Evolutionary conservation across 1,140 invertebrate species (phyloP), one percentile per base, ranked within the genome.

Genomic region (Pentalonia nigronervosa): DNA sequence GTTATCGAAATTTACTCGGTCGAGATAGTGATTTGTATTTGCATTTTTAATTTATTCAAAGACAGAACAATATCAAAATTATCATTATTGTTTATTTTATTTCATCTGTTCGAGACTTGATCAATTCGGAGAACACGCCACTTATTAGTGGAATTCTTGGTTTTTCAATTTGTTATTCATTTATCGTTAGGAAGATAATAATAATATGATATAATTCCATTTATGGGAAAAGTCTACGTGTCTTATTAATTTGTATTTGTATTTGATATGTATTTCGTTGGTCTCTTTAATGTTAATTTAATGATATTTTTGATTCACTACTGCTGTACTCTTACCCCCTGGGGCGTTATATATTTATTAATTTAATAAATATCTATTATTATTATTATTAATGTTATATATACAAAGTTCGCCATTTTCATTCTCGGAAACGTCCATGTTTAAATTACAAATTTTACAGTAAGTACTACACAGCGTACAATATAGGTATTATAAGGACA

Each of bases 391-490:
- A 14, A n/a, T 76, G n/a, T 76, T 14, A 76, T 76, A 76, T 6
- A n/a, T 30, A n/a, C 60, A 76, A n/a, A n/a, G n/a, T n/a, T 34
- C n/a, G n/a, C 30, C 11, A 76, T 76, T 76, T 41, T n/a, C 14
- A 17, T 53, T 53, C 50, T 53, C 6, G 50, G 21, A 53, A 53
- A 34, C 60, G 60, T 7, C 30, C 14, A n/a, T n/a, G n/a, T 76
- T 76, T n/a, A 76, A 67, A 76, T 76, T 76, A n/a, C n/a, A 76
- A 14, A 76, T 76, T 76, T 76, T 76, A n/a, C n/a, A 34, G 56
- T 60, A 60, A 34, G 60, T 76, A 76, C 14, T n/a, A 30, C 60
- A 41, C 41, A 41, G 41, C 41, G 41, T 41, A 41, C 41, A 41
- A n/a, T 41, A 41, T 41, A 41, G 4, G n/a, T 76, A 76, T n/a